Conservation (phyloP, 2,113 vertebrate genomes). For the Bufo gargarizans region DNA sequence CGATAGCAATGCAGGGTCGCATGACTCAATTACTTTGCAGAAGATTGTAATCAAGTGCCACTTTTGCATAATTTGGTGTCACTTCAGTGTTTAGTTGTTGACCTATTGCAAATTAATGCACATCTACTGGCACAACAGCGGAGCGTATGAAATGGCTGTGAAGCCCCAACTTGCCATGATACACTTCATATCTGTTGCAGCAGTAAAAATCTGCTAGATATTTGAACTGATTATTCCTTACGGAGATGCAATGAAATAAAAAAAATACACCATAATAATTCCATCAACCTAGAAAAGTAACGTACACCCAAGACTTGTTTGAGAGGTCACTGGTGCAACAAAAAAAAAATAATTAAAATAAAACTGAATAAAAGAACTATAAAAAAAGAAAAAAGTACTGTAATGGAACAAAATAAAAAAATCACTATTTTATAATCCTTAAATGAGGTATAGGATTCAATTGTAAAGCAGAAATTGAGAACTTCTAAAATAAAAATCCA, state of each 20-base stretch:
- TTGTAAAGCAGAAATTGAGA: slow-evolving; percentile 14
- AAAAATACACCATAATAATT: background rate
- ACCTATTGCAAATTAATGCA: background rate
- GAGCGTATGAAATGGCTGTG: background rate
- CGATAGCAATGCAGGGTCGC: background rate
- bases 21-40: background rate
- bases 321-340: background rate
- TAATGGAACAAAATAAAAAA: background rate
- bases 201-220: background rate
- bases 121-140: background rate
- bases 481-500: background rate
- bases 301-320: background rate
- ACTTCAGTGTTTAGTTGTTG: background rate
- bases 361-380: background rate
- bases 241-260: slow-evolving; percentile 15
- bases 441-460: slow-evolving; percentile 11
- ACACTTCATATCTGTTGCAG: background rate
- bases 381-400: background rate
- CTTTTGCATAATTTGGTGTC: background rate
- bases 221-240: background rate
- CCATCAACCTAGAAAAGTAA: background rate
- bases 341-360: background rate
- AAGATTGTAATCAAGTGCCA: too few species aligned
- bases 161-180: background rate
- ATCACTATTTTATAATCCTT: background rate